Evolutionary conservation across 1,140 invertebrate genomes (phyloP).

Genomic region (Centruroides sculpturatus): DNA sequence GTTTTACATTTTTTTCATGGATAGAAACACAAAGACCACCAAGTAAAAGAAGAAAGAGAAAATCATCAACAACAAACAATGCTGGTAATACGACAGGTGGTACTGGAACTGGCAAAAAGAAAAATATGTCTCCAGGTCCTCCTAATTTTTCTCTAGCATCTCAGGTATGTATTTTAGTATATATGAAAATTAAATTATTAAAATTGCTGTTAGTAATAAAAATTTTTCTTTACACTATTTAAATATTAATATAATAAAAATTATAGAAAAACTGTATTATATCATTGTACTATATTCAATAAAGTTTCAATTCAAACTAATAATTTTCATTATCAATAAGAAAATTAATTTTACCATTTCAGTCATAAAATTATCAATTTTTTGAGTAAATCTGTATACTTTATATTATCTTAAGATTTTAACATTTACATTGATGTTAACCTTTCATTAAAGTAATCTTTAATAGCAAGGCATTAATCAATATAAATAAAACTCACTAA

Average conservation of each 20-base stretch:
- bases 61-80: conserved; percentile 59
- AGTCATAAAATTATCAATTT: too few relatives aligned
- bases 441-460: too few relatives aligned
- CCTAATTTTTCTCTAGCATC: conserved; percentile 76
- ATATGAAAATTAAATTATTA: not conserved
- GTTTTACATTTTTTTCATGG: too few relatives aligned
- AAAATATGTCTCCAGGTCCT: conserved; percentile 89
- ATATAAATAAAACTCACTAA: too few relatives aligned
- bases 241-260: not conserved
- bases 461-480: too few relatives aligned
- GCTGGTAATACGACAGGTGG: conserved; percentile 30
- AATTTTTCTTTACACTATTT: not conserved
- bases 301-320: not conserved
- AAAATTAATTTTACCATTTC: too few relatives aligned
- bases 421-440: too few relatives aligned
- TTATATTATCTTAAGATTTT: too few relatives aligned
- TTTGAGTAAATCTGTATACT: too few relatives aligned
- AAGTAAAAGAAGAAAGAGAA: conserved; percentile 89
- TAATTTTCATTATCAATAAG: too few relatives aligned
- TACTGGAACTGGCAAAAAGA: conserved; percentile 49
- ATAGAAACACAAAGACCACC: conserved; percentile 76
- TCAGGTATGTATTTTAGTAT: conserved; percentile 42
- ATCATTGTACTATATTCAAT: not conserved
- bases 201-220: not conserved
- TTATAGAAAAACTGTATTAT: not conserved